Evolutionary conservation across 2,113 vertebrate genomes (phyloP).

Genomic region (Aegithalos caudatus): DNA sequence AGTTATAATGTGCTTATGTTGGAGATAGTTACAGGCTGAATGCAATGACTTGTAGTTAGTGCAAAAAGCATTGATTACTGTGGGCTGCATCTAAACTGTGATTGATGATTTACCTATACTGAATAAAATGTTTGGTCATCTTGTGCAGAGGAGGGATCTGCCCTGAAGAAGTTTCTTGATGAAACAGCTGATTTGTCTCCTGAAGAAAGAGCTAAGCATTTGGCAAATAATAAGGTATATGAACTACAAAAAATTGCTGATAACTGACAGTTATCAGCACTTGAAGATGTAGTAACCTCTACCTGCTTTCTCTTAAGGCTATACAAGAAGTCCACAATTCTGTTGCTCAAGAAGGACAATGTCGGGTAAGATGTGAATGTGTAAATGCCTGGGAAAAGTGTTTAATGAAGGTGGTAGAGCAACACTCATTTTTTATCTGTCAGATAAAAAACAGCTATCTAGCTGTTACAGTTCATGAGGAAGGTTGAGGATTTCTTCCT

Average conservation of each 20-base stretch:
- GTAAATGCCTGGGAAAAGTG: background rate
- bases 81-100: background rate
- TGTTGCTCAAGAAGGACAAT: slow-evolving; percentile 87
- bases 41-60: background rate
- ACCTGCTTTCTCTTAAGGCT: slow-evolving; percentile 70
- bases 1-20: background rate
- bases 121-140: background rate
- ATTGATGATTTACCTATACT: background rate
- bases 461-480: background rate
- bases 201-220: slow-evolving; percentile 87
- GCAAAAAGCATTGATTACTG: background rate
- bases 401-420: background rate
- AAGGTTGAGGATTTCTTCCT: background rate
- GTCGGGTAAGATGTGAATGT: slow-evolving; percentile 77
- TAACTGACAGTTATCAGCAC: background rate
- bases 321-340: slow-evolving; percentile 88
- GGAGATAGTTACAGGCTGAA: background rate
- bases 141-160: slow-evolving; percentile 79
- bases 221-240: slow-evolving; percentile 89
- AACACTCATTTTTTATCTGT: background rate
- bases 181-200: slow-evolving; percentile 85
- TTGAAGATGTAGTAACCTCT: background rate
- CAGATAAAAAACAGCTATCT: too few species aligned
- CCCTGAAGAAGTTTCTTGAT: slow-evolving; percentile 89
- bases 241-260: background rate